Evolutionary conservation across 2,797 vertebrate genomes (phyloP).

Genomic region (Tragopan temminckii): DNA sequence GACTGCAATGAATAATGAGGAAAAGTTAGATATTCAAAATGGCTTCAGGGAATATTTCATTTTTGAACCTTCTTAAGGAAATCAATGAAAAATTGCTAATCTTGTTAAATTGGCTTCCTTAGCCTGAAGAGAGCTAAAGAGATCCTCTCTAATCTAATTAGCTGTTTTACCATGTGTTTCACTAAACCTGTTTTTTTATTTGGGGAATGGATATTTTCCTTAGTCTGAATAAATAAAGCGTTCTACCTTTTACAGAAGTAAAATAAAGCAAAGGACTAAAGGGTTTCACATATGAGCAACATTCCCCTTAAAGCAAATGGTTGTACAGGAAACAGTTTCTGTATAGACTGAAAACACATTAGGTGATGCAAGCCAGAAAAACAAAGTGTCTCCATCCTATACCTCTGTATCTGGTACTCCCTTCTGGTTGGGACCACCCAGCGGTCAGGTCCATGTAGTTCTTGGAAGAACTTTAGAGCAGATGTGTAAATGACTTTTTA

Average conservation of each 20-base stretch:
- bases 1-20: neutral
- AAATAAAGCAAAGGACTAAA: conserved; percentile 62
- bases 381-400: conserved; percentile 46
- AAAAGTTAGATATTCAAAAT: neutral
- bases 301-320: neutral
- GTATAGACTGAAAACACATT: conserved; percentile 45
- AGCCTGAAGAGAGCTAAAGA: conserved; percentile 30
- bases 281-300: conserved; percentile 33
- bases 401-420: conserved; percentile 27
- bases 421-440: conserved; percentile 52
- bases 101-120: conserved; percentile 53
- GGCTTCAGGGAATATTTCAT: conserved; percentile 55
- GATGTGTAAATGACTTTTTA: conserved; percentile 14
- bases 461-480: conserved; percentile 38
- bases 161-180: conserved; percentile 47
- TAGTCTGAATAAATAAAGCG: conserved; percentile 66
- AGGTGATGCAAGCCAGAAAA: conserved; percentile 62
- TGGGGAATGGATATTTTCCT: conserved; percentile 63
- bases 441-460: neutral
- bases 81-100: conserved; percentile 52
- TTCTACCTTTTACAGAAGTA: conserved; percentile 59
- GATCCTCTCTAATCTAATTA: conserved; percentile 67
- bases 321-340: conserved; percentile 46
- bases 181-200: conserved; percentile 67
- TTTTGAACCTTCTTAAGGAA: conserved; percentile 44